A percentile compares a stretch with the other conserved stretches of the same genome.
These are phyloP conservation scores for Gastrophysa polygoni DNA, from an alignment of 2,888 invertebrate species.

Conservation along the genomic window DNA sequence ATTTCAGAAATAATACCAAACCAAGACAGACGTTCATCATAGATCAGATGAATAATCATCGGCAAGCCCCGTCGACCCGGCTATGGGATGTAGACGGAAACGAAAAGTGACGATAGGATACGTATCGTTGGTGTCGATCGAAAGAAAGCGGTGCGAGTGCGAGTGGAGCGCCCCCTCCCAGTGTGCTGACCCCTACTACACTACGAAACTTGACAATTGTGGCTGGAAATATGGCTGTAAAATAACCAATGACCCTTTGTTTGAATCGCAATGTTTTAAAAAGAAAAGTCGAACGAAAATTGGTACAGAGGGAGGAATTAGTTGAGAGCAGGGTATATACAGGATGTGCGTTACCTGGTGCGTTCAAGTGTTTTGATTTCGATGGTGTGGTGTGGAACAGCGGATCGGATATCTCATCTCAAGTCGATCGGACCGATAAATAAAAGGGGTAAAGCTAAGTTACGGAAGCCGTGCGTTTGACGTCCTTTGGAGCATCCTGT, in stretches of 20 bases:
- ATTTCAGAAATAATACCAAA: no score
- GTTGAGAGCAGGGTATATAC: constrained; percentile 29
- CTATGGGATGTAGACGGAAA: constrained; percentile 17
- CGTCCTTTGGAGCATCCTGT: constrained; percentile 15
- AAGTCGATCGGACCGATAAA: no score
- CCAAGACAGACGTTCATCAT: no score
- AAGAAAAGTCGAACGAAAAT: constrained; percentile 40
- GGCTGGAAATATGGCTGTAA: constrained; percentile 57
- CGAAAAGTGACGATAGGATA: constrained; percentile 29
- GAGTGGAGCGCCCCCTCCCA: constrained; percentile 31
- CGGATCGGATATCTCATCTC: constrained; percentile 19
- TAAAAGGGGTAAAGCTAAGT: constrained; percentile 32
- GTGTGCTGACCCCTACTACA: constrained; percentile 27
- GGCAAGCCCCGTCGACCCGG: constrained; percentile 19
- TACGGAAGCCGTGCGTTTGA: constrained; percentile 19
- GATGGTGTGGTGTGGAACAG: constrained; percentile 30
- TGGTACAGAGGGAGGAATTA: constrained; percentile 32
- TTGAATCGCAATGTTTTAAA: constrained; percentile 52
- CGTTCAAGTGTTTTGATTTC: constrained; percentile 31
- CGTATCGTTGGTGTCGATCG: constrained; percentile 32
- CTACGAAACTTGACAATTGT: constrained; percentile 41
- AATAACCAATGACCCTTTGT: constrained; percentile 59
- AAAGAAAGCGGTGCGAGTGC: constrained; percentile 32
- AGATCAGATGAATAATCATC: no score
- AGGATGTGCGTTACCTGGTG: constrained; percentile 35